A percentile compares a stretch with the other conserved stretches of the same genome.
These are phyloP conservation scores for Tachysurus fulvidraco DNA, from an alignment of 2,113 vertebrate species.

Conservation along the genomic window DNA sequence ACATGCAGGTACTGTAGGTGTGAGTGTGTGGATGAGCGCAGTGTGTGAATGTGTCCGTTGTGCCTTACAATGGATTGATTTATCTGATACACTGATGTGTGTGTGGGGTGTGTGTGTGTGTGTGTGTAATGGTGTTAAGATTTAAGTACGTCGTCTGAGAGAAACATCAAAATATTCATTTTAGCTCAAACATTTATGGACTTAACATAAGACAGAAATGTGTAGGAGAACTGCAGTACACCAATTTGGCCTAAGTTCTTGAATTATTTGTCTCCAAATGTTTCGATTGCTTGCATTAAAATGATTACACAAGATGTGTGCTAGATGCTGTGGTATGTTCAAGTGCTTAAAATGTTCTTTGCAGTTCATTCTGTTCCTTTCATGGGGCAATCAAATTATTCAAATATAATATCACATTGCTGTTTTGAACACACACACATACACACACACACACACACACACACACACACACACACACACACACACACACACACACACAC, in stretches of 20 bases:
- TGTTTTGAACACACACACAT: background rate
- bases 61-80: background rate
- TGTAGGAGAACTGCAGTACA: background rate
- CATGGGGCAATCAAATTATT: background rate
- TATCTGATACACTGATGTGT: too few species aligned
- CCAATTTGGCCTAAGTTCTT: background rate
- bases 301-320: background rate
- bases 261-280: background rate
- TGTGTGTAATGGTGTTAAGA: too few species aligned
- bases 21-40: background rate
- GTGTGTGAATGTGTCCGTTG: background rate
- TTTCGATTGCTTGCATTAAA: background rate
- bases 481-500: background rate
- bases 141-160: background rate
- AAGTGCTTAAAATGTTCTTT: background rate
- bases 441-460: background rate
- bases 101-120: too few species aligned
- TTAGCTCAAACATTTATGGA: slow-evolving; percentile 6
- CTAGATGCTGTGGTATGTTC: background rate
- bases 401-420: background rate
- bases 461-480: background rate
- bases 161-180: slow-evolving; percentile 7
- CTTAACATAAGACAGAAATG: slow-evolving; percentile 17
- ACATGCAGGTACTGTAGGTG: background rate
- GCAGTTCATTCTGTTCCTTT: background rate